Base-by-base conservation (phyloP, 1,140 invertebrate species). In the Nomia melanderi region DNA sequence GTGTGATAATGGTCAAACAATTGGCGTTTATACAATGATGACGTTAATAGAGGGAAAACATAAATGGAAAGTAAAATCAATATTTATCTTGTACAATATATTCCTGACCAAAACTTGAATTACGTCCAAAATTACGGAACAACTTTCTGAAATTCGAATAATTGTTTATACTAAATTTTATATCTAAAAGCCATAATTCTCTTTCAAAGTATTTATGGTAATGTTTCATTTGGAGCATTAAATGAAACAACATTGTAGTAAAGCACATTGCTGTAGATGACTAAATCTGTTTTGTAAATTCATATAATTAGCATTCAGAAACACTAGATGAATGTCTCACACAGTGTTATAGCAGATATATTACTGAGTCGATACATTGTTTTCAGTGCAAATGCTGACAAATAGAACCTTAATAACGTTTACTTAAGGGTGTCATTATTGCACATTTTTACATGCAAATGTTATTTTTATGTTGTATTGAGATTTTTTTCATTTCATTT, bases 381-480 rank as follows among this genome's bases (percentile, higher is more conserved):
- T 86, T 29, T 31, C 53, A 79, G 81, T 14, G 66, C 62, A 63
- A 64, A 77, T 83, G 82, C 76, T 60, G 27, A 79, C 57, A 84
- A 77, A 82, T 70, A 83, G 82, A 86, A 73, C 79, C 71, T 87
- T 86, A 76, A 77, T 87, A 85, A 84, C 87, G 88, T 85, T 75
- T 62, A 39, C 62, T 81, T 86, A 81, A 80, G 47, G 56, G 81
- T 84, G 87, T 89, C 84, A 77, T 86, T 89, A 87, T 88, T 89
- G 87, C 87, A 87, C 87, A 82, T 87, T 89, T 89, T 84, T 88
- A 84, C 63, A 77, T 39, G 53, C 25, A 1, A 72, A 57, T 29
- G 50, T 65, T 54, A 71, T n/a, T n/a, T 64, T 53, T 71, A 23
- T 29, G 23, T 36, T 67, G 53, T 69, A 78, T 50, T 59, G 23